phyloP scores from a whole-genome alignment of 2,888 invertebrate genomes.

The Rhingia campestris region DNA sequence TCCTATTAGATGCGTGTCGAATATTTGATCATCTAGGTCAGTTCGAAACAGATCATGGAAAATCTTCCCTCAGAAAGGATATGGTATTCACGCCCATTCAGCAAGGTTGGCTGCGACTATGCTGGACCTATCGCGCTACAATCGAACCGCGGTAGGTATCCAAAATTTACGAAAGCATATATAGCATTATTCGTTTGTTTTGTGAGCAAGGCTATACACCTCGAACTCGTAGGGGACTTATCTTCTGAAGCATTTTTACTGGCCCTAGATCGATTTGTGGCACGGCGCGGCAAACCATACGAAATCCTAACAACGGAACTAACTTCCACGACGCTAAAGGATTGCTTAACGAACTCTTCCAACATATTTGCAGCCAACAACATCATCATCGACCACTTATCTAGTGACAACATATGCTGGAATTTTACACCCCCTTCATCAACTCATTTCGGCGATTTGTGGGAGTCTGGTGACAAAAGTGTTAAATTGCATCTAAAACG shows the following conservation, averaged over 20 bases:
- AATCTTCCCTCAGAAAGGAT: conserved; percentile 42
- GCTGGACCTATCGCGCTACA: conserved; percentile 8
- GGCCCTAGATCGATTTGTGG: conserved; percentile 7
- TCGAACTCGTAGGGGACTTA: conserved; percentile 5
- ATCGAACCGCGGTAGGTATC: conserved; percentile 20
- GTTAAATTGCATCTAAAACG: neutral
- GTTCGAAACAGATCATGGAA: conserved; percentile 40
- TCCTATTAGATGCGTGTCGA: neutral
- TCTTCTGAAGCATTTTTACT: neutral
- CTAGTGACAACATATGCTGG: neutral
- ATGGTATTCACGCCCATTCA: conserved; percentile 42
- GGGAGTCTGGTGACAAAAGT: conserved; percentile 1
- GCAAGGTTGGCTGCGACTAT: conserved; percentile 34
- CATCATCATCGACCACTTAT: conserved; percentile 11
- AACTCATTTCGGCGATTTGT: conserved; percentile 8
- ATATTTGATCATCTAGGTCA: conserved; percentile 62
- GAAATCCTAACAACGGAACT: conserved; percentile 12
- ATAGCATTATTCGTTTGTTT: too few relatives aligned
- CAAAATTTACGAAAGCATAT: neutral
- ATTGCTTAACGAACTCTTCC: too few relatives aligned
- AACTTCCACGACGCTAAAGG: conserved; percentile 8
- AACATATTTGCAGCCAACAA: neutral
- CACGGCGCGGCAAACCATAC: neutral
- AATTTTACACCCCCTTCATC: conserved; percentile 9
- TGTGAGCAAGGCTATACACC: neutral